Base-by-base conservation (phyloP, 2,113 vertebrate species). In the Embiotoca jacksoni region DNA sequence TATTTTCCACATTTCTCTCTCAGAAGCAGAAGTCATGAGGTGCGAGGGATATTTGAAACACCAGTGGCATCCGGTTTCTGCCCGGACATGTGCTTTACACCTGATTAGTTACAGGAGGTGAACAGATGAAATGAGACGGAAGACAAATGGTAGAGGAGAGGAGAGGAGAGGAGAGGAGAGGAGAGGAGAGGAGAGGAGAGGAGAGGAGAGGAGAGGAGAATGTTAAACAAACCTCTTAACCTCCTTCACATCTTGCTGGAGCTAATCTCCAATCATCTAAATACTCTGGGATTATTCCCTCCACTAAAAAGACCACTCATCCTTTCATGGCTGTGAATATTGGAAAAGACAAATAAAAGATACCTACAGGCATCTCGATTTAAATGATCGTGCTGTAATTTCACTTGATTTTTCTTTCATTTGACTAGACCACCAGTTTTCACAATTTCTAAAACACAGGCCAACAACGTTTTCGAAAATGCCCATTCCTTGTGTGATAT, bases 21-120 rank as follows among this genome's bases (percentile, higher is more conserved):
- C 71, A 68, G 73, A 76, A 89, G 67, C 89, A 88, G 52, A 86
- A 88, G 84, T 72, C 74, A 60, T 49, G 79, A 91, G 81, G 89
- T 92, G 91, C 81, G 82, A 82, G 87, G 50, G 81, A 92, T 68
- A 78, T 80, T 30, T 76, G 73, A 68, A 89, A 88, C 83, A 84
- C 83, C 83, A 67, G 77, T 81, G 91, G 81, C 88, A 89, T 89
- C 89, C 85, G 80, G 83, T 79, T 84, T 61, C 78, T 89, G 90
- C 70, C 78, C 5, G 7, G 66, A 80, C 60, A 61, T 82, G 74
- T 50, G 83, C 78, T 83, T 88, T 83, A 64, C 83, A 90, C 87
- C 82, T 87, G 89, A 93, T 90, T 88, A 84, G 80, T 87, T 87
- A 82, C 87, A 89, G 86, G 75, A 89, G 72, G 81, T 35, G 80